These are phyloP conservation scores for Acanthis flammea DNA, from an alignment of 2,797 vertebrate genomes.

Conservation along the genomic window DNA sequence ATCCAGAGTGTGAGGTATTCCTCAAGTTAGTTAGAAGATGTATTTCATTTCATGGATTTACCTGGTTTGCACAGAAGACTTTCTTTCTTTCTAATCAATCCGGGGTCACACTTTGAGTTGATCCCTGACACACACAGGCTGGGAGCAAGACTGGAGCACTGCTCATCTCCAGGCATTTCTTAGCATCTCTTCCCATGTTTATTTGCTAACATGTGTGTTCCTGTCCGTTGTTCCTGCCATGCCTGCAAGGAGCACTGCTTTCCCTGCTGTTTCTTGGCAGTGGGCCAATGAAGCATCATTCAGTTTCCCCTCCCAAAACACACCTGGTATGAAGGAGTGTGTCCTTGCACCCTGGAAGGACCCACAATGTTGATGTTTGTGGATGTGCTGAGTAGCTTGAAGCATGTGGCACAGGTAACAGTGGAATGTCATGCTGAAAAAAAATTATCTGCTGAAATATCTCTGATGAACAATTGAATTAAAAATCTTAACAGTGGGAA, in stretches of 20 bases:
- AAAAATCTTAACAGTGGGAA: not conserved
- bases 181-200: not conserved
- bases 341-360: not conserved
- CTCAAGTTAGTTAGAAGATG: not conserved
- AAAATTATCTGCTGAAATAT: not conserved
- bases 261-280: not conserved
- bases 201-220: accelerated
- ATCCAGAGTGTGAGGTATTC: not conserved
- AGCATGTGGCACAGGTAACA: not conserved
- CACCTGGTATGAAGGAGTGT: accelerated
- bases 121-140: not conserved
- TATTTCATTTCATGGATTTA: not conserved
- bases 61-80: not conserved
- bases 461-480: not conserved
- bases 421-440: not conserved
- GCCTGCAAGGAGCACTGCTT: not conserved
- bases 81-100: not conserved
- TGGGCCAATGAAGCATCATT: not conserved
- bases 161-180: not conserved
- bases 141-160: not conserved
- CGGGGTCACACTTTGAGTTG: not conserved
- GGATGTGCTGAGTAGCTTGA: not conserved
- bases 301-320: not conserved
- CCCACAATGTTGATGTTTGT: not conserved
- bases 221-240: not conserved